Evolutionary conservation across 1,140 invertebrate genomes (phyloP), one percentile per base, ranked within the genome.

Genomic region (Formica selysi): DNA sequence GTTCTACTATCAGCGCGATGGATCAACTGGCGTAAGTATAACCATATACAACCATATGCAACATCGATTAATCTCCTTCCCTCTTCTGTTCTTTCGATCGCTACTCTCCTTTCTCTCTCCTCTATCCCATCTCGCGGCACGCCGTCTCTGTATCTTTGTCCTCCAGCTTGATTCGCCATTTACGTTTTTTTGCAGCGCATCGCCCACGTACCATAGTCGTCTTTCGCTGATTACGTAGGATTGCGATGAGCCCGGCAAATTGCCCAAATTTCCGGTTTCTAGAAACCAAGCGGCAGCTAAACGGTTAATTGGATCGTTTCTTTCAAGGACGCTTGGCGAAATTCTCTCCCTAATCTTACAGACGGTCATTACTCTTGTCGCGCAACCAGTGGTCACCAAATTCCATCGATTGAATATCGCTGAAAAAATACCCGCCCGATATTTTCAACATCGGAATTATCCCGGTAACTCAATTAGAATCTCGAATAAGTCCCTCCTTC

Each of bases 391-490:
- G 64, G 51, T 41, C 57, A 70, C 0, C 32, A 29, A 70, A 70
- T 32, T 57, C 57, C 32, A 6, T 41, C 36, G 26, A 32, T 8
- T 4, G 16, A 68, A 80, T 57, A 29, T 79, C 2, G 32, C 3
- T 11, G 54, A 57, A 70, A 80, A 70, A 51, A 59, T 70, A 5
- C 0, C 4, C 1, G n/a, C 7, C n/a, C 11, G 1, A 7, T n/a
- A 36, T n/a, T 76, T 41, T 61, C 26, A 11, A 10, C 10, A 54
- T 64, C 41, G 51, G 22, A 54, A 71, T 86, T 86, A 88, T 61
- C 41, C n/a, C 44, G 76, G 65, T 64, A 86, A 89, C 48, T 86
- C 87, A 89, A 89, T 89, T 89, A 89, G 54, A 89, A 84, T 90
- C 78, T 90, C 85, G 89, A 32, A 87, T 90, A 74, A 86, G 57